phyloP scores from a whole-genome alignment of 2,888 invertebrate species.

The Drosophila mercatorum region DNA sequence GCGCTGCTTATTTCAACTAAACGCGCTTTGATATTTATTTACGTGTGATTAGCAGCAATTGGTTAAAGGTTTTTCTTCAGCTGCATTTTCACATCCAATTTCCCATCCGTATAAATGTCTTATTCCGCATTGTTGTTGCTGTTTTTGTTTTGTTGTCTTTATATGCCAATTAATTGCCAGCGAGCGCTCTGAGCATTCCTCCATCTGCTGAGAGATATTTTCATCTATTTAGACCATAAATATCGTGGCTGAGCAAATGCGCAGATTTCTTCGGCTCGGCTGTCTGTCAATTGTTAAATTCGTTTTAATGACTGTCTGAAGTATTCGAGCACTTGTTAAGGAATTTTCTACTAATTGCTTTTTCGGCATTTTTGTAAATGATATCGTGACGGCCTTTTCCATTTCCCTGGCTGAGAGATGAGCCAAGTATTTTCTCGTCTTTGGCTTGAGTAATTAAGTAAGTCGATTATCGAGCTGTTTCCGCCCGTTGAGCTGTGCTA shows the following conservation, averaged over 20 bases:
- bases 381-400: slow-evolving; percentile 33
- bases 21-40: slow-evolving; percentile 71
- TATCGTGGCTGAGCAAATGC: slow-evolving; percentile 34
- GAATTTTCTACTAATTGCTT: slow-evolving; percentile 66
- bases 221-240: slow-evolving; percentile 57
- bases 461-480: slow-evolving; percentile 37
- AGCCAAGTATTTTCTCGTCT: slow-evolving; percentile 3
- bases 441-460: slow-evolving; percentile 28
- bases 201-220: slow-evolving; percentile 34
- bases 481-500: slow-evolving; percentile 5
- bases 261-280: slow-evolving; percentile 30
- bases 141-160: neutral
- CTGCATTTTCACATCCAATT: slow-evolving; percentile 22
- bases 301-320: slow-evolving; percentile 53
- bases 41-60: slow-evolving; percentile 60
- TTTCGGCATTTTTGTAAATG: slow-evolving; percentile 52
- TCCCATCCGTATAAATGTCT: slow-evolving; percentile 11
- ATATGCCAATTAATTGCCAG: slow-evolving; percentile 45
- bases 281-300: slow-evolving; percentile 65
- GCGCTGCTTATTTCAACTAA: slow-evolving; percentile 48
- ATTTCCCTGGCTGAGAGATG: slow-evolving; percentile 3
- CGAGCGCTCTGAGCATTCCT: slow-evolving; percentile 5
- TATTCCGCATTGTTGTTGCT: slow-evolving; percentile 8
- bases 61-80: slow-evolving; percentile 38
- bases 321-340: slow-evolving; percentile 56